phyloP scores from a whole-genome alignment of 2,113 vertebrate genomes.

The Baryphthengus martii region DNA sequence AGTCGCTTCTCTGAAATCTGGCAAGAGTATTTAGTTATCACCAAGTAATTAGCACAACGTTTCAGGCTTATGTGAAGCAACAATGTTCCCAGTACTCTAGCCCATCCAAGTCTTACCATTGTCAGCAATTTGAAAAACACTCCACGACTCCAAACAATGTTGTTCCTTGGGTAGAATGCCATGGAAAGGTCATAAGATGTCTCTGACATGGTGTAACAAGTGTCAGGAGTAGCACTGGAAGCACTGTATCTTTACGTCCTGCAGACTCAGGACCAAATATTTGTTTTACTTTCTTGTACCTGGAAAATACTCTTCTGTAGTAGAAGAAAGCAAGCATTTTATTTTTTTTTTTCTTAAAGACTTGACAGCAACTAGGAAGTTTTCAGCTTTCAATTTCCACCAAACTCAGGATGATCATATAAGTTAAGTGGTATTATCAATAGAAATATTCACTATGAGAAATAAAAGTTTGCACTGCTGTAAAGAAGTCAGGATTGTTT shows the following conservation, averaged over 20 bases:
- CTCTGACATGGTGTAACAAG: not conserved
- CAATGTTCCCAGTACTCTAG: not conserved
- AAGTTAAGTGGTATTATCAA: not conserved
- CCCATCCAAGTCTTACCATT: not conserved
- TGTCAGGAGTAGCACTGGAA: not conserved
- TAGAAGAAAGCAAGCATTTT: not conserved
- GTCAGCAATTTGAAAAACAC: not conserved
- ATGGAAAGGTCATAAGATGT: not conserved
- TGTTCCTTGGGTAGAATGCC: not conserved
- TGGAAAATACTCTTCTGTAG: not conserved
- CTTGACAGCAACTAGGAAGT: not conserved
- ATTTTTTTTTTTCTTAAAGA: not conserved
- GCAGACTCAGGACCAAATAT: not conserved
- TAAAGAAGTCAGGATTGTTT: not conserved
- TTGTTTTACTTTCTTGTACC: not conserved
- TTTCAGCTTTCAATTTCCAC: not conserved
- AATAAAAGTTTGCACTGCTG: not conserved
- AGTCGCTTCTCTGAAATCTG: not conserved
- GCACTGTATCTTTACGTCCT: not conserved
- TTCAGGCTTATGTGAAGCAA: not conserved
- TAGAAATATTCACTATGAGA: not conserved
- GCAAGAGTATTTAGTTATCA: not conserved
- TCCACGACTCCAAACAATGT: not conserved
- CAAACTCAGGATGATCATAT: not conserved
- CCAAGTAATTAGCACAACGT: fast-evolving